phyloP scores from a whole-genome alignment of 2,113 vertebrate genomes.

The Crotalus helleri region DNA sequence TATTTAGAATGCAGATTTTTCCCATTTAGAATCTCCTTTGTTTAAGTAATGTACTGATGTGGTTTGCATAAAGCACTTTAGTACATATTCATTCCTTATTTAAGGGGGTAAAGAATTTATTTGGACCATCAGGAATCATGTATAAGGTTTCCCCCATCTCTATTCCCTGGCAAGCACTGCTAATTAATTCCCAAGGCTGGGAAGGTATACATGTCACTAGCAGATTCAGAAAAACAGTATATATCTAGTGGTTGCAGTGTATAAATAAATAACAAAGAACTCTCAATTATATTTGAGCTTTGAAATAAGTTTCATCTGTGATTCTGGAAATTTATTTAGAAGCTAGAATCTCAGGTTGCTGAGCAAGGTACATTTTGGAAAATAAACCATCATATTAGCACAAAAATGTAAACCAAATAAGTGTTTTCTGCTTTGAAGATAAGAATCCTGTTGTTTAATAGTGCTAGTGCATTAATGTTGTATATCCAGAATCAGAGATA shows the following conservation, averaged over 20 bases:
- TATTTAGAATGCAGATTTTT: slow-evolving; percentile 70
- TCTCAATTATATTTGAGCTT: slow-evolving; percentile 47
- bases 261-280: slow-evolving; percentile 55
- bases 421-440: slow-evolving; percentile 30
- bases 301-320: slow-evolving; percentile 45
- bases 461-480: slow-evolving; percentile 47
- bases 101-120: slow-evolving; percentile 61
- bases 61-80: slow-evolving; percentile 83
- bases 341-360: slow-evolving; percentile 62
- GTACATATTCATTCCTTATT: slow-evolving; percentile 77
- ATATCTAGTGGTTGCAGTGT: slow-evolving; percentile 44
- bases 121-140: slow-evolving; percentile 67
- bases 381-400: slow-evolving; percentile 57
- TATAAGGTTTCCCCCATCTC: slow-evolving; percentile 52
- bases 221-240: slow-evolving; percentile 47
- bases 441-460: slow-evolving; percentile 52
- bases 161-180: slow-evolving; percentile 41
- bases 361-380: slow-evolving; percentile 50
- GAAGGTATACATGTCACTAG: slow-evolving; percentile 59
- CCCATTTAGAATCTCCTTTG: slow-evolving; percentile 59
- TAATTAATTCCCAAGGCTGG: slow-evolving; percentile 61
- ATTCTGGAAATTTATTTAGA: slow-evolving; percentile 47
- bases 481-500: slow-evolving; percentile 57
- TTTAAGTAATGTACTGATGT: slow-evolving; percentile 79
- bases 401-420: slow-evolving; percentile 66